Evolutionary conservation across 2,113 vertebrate genomes (phyloP).

Genomic region (Carassius auratus): DNA sequence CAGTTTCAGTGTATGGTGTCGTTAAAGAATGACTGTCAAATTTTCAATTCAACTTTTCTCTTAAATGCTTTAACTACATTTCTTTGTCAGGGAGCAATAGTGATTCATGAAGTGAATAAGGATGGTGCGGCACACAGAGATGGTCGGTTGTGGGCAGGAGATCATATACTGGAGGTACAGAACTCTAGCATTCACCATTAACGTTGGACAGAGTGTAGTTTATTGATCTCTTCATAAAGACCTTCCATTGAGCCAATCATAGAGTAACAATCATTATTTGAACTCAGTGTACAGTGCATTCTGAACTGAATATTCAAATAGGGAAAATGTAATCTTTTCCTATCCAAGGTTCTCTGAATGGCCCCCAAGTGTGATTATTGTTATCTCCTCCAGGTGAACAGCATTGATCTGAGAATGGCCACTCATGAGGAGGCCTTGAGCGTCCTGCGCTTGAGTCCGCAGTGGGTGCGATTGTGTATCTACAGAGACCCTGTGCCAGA

Average conservation of each 20-base stretch:
- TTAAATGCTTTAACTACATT: neutral
- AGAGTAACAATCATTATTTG: neutral
- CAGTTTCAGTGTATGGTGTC: neutral
- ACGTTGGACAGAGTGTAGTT: neutral
- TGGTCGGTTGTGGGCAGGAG: conserved; percentile 91
- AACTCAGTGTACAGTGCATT: too few relatives aligned
- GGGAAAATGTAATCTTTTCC: neutral
- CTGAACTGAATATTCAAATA: neutral
- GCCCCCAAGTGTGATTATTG: neutral
- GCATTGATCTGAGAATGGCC: conserved; percentile 91
- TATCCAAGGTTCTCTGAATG: neutral
- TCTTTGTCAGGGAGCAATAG: conserved; percentile 85
- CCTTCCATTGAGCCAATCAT: neutral
- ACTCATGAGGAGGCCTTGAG: conserved; percentile 94
- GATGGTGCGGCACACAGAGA: conserved; percentile 94
- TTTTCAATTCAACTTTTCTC: neutral
- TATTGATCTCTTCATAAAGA: neutral
- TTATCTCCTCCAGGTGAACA: conserved; percentile 83
- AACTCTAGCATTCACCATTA: neutral
- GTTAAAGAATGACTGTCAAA: neutral
- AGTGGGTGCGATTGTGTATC: conserved; percentile 83
- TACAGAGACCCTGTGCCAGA: conserved; percentile 74
- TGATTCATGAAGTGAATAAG: conserved; percentile 95
- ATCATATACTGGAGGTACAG: conserved; percentile 92
- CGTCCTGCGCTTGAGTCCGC: conserved; percentile 89